Evolutionary conservation across 2,113 vertebrate species (phyloP).

Genomic region (Phrynosoma blainvillii): DNA sequence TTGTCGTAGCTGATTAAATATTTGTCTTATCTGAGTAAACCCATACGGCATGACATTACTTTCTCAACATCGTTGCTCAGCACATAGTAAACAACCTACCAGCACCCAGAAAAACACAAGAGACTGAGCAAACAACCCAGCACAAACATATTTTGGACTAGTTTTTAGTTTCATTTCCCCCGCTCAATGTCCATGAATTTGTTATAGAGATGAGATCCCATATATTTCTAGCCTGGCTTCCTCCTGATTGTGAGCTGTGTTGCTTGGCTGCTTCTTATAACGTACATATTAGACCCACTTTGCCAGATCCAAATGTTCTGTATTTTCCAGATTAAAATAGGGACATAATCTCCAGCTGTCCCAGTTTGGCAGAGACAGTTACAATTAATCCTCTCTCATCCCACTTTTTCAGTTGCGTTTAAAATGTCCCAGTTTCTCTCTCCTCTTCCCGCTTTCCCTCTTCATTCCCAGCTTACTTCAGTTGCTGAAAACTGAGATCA

Average conservation of each 20-base stretch:
- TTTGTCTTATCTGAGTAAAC: constrained; percentile 35
- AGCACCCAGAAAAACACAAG: neutral
- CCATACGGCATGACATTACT: constrained; percentile 4
- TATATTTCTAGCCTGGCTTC: neutral
- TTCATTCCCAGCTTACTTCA: too few species aligned
- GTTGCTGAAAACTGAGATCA: too few species aligned
- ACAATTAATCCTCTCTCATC: too few species aligned
- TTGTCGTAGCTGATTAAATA: constrained; percentile 25
- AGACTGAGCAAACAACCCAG: neutral
- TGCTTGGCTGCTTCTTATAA: neutral
- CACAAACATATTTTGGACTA: constrained; percentile 8
- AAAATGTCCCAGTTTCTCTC: neutral
- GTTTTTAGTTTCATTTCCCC: neutral
- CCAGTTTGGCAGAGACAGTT: neutral
- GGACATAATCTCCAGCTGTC: neutral
- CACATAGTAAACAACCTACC: constrained; percentile 16
- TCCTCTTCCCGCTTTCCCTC: neutral
- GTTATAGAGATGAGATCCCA: neutral
- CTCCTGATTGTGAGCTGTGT: neutral
- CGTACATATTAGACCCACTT: neutral
- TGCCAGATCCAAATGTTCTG: neutral
- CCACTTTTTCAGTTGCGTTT: neutral
- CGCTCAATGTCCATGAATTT: neutral
- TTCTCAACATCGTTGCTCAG: neutral
- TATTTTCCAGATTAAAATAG: neutral